Evolutionary conservation across 2,888 invertebrate genomes (phyloP).

Genomic region (Pegoplata infirma): DNA sequence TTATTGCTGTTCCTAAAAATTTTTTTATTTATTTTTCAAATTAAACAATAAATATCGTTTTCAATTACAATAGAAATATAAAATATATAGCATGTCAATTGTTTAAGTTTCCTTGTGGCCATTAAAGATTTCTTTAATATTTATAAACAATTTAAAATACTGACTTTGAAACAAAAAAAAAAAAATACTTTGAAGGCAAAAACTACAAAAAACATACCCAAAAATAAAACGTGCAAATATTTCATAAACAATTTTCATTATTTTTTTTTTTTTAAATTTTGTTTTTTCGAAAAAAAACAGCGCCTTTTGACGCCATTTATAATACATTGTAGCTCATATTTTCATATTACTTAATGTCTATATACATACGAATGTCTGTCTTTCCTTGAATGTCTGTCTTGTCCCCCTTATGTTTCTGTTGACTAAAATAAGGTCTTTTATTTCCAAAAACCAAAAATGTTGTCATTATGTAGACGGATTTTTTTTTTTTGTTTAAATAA

Average conservation of each 20-base stretch:
- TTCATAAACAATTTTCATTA: neutral
- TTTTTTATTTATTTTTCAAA: neutral
- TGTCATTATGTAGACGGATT: neutral
- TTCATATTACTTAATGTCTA: neutral
- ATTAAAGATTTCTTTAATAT: neutral
- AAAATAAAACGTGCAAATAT: constrained; percentile 24
- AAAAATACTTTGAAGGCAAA: neutral
- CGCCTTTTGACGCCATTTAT: constrained; percentile 9
- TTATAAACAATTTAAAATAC: no score
- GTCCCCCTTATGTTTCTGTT: no score
- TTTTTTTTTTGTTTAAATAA: neutral
- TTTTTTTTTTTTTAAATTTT: no score
- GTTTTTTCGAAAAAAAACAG: neutral
- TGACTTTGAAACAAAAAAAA: constrained; percentile 9
- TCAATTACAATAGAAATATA: neutral
- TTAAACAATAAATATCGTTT: neutral
- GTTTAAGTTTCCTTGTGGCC: neutral
- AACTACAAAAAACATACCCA: neutral
- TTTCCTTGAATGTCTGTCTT: neutral
- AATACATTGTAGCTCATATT: neutral
- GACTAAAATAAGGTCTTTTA: no score
- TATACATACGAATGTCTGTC: no score
- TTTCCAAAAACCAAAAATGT: neutral
- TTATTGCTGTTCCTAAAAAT: neutral
- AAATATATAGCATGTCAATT: neutral